Evolutionary conservation across 2,113 vertebrate genomes (phyloP).

Genomic region (Anoura caudifer): DNA sequence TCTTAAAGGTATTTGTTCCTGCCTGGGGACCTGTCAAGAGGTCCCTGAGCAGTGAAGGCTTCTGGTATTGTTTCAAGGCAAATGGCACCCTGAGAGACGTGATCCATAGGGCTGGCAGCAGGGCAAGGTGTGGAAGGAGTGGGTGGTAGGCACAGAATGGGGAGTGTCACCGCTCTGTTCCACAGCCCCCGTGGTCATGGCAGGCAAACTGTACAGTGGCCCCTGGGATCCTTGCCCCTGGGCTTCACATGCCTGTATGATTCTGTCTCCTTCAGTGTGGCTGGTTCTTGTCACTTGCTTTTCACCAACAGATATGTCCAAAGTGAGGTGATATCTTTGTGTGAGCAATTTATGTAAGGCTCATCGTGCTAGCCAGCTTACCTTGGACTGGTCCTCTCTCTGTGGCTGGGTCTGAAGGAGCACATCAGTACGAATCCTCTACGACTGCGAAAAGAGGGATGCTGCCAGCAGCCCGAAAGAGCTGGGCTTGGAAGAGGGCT

Average conservation of each 20-base stretch:
- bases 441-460: no score
- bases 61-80: neutral
- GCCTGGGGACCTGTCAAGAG: neutral
- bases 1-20: neutral
- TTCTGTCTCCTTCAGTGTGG: neutral
- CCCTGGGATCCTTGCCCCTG: neutral
- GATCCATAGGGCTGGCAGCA: neutral
- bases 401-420: neutral
- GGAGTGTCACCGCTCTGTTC: neutral
- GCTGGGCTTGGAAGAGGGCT: neutral
- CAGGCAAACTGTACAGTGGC: neutral
- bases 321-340: neutral
- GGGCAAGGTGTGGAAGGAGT: neutral
- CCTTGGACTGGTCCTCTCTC: neutral
- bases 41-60: neutral
- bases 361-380: neutral
- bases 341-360: neutral
- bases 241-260: accelerated
- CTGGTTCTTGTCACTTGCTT: neutral
- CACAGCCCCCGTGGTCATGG: neutral
- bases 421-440: neutral
- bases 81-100: neutral
- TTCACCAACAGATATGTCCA: neutral
- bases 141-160: accelerated
- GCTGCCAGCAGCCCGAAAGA: neutral